These are phyloP conservation scores for Urocyon cinereoargenteus DNA, from an alignment of 2,797 vertebrate genomes.

Conservation along the genomic window DNA sequence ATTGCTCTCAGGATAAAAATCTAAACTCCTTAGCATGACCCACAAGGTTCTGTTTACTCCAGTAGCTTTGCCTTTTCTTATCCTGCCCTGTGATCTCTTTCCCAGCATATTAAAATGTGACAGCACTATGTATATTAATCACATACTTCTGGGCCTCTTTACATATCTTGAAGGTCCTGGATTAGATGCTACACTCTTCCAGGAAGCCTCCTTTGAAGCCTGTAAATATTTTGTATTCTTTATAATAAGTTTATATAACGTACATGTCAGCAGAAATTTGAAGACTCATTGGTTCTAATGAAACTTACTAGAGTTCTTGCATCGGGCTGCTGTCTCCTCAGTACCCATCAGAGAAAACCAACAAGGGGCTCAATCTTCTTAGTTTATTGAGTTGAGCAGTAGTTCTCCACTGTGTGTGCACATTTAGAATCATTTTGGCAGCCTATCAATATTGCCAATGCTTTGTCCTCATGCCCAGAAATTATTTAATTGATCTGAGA, in stretches of 20 bases:
- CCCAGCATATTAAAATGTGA: neutral
- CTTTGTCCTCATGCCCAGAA: neutral
- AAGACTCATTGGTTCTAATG: neutral
- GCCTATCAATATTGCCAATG: neutral
- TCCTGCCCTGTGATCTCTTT: neutral
- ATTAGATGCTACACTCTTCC: neutral
- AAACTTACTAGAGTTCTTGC: neutral
- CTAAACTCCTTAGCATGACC: neutral
- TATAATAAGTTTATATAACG: slow-evolving; percentile 16
- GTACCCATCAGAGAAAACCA: neutral
- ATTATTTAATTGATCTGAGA: slow-evolving; percentile 7
- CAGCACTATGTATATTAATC: neutral
- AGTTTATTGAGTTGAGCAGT: neutral
- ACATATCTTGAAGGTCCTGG: neutral
- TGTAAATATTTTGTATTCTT: neutral
- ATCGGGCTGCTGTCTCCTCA: neutral
- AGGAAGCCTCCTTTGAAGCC: neutral
- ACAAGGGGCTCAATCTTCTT: neutral
- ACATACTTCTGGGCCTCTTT: neutral
- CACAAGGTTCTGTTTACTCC: neutral
- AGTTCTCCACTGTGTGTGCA: neutral
- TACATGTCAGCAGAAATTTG: neutral
- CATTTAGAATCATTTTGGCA: neutral
- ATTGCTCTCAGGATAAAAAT: neutral
- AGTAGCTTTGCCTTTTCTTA: neutral